A percentile compares a stretch with the other conserved stretches of the same genome.
These are phyloP conservation scores for Apamea monoglypha DNA, from an alignment of 2,888 invertebrate genomes.

Conservation along the genomic window DNA sequence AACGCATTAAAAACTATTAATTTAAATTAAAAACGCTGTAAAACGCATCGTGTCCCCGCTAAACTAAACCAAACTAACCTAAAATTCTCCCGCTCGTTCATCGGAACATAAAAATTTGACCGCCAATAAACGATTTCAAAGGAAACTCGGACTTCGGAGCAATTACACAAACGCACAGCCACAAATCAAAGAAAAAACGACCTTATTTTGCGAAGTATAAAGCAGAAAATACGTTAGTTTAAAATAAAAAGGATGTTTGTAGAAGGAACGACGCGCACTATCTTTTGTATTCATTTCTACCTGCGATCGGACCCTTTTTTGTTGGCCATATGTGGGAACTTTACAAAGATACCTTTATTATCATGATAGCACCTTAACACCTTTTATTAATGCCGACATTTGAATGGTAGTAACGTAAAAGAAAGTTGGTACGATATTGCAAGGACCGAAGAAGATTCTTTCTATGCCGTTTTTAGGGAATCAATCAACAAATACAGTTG, in stretches of 20 bases:
- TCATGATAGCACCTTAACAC: slow-evolving; percentile 59
- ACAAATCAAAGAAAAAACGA: slow-evolving; percentile 64
- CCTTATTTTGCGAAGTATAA: slow-evolving; percentile 62
- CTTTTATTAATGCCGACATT: slow-evolving; percentile 67
- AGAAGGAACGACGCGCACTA: slow-evolving; percentile 78
- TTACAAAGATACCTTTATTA: slow-evolving; percentile 31
- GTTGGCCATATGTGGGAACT: slow-evolving; percentile 73
- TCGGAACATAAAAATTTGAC: slow-evolving; percentile 86
- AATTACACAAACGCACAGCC: slow-evolving; percentile 69
- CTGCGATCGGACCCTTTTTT: slow-evolving; percentile 86
- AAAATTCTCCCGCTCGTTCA: slow-evolving; percentile 77
- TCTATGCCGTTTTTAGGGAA: slow-evolving; percentile 73
- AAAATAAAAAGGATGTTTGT: slow-evolving; percentile 57
- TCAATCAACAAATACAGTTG: slow-evolving; percentile 65
- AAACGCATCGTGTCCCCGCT: slow-evolving; percentile 76
- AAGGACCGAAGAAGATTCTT: slow-evolving; percentile 63
- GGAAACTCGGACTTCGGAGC: slow-evolving; percentile 77
- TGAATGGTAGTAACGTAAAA: slow-evolving; percentile 16
- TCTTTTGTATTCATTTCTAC: slow-evolving; percentile 88
- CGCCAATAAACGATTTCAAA: slow-evolving; percentile 83
- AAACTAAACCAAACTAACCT: slow-evolving; percentile 85
- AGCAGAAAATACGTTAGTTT: slow-evolving; percentile 30
- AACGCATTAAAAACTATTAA: slow-evolving; percentile 57
- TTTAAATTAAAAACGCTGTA: slow-evolving; percentile 63
- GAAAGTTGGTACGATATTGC: slow-evolving; percentile 60